Evolutionary conservation across 2,888 invertebrate genomes (phyloP).

Genomic region (Volucella inflata): DNA sequence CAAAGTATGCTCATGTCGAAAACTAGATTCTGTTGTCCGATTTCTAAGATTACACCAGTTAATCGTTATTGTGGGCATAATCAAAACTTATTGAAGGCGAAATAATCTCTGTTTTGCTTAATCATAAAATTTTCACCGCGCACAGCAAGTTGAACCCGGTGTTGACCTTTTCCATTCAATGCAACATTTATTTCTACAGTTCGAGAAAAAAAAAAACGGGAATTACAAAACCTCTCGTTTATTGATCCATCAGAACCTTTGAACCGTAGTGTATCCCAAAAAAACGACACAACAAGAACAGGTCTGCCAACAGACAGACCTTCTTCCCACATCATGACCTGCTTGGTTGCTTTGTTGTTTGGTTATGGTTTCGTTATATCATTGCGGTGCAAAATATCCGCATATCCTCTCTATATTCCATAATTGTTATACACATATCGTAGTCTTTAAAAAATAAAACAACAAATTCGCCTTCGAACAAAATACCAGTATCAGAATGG

Average conservation of each 20-base stretch:
- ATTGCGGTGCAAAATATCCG: conserved; percentile 49
- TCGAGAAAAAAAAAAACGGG: background rate
- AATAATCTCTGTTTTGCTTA: background rate
- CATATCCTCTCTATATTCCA: conserved; percentile 48
- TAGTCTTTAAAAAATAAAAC: conserved; percentile 27
- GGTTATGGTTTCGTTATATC: background rate
- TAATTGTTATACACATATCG: conserved; percentile 71
- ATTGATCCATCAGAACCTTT: conserved; percentile 66
- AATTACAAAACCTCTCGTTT: conserved; percentile 4
- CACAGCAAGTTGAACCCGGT: background rate
- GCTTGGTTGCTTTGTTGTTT: conserved; percentile 1
- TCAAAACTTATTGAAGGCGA: too few species aligned
- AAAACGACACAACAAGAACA: conserved; percentile 19
- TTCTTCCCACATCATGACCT: conserved; percentile 50
- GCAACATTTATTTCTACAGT: conserved; percentile 1
- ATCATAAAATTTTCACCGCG: background rate
- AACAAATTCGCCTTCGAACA: conserved; percentile 69
- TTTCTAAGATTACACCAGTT: too few species aligned
- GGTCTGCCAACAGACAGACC: conserved; percentile 56
- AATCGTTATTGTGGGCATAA: too few species aligned
- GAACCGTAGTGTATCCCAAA: conserved; percentile 38
- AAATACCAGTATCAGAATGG: conserved; percentile 62
- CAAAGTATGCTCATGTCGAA: too few species aligned
- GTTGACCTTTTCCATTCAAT: background rate
- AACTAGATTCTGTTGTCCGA: too few species aligned